Evolutionary conservation across 2,113 vertebrate genomes (phyloP).

Genomic region (Lutjanus erythropterus): DNA sequence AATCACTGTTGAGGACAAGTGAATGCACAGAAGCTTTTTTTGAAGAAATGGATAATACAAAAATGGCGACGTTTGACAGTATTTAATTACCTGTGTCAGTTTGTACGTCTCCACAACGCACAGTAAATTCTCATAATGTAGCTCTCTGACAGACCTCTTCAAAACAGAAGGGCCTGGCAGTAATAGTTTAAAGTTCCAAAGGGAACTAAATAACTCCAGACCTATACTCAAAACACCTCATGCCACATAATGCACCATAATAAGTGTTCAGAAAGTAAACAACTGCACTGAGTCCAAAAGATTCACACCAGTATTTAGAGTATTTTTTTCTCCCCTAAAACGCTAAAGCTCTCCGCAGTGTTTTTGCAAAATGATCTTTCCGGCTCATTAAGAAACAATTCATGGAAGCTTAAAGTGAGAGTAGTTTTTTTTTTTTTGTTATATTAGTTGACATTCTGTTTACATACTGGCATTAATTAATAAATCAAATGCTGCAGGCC

Average conservation of each 20-base stretch:
- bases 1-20: conserved; percentile 2
- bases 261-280: neutral
- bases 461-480: too few species aligned
- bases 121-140: neutral
- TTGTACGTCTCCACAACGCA: neutral
- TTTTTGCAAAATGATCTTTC: neutral
- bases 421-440: too few species aligned
- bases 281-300: neutral
- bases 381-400: neutral
- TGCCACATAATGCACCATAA: conserved; percentile 13
- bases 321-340: neutral
- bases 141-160: neutral
- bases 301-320: neutral
- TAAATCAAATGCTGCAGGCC: too few species aligned
- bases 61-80: conserved; percentile 1
- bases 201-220: conserved; percentile 1
- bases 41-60: neutral
- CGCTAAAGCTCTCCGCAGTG: neutral
- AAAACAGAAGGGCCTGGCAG: conserved; percentile 3
- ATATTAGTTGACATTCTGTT: too few species aligned
- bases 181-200: neutral
- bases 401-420: neutral
- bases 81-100: conserved; percentile 16
- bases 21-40: conserved; percentile 18
- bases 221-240: neutral